Evolutionary conservation across 1,140 invertebrate species (phyloP).

Genomic region (Drosophila orena): DNA sequence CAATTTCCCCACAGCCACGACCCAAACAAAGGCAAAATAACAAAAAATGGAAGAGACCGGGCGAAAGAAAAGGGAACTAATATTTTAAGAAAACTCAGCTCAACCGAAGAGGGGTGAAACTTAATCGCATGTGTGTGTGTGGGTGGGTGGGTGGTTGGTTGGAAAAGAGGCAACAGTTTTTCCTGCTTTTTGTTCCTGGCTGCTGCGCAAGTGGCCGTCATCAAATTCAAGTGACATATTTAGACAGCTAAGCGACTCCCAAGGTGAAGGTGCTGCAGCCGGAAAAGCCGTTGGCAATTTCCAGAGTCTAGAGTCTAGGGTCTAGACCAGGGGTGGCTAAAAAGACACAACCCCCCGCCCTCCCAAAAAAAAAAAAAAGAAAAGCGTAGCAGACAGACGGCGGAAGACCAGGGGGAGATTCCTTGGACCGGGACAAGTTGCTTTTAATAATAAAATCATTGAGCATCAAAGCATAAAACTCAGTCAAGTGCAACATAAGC

Average conservation of each 20-base stretch:
- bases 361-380: background rate
- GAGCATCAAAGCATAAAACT: slow-evolving; percentile 83
- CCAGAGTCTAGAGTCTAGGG: slow-evolving; percentile 59
- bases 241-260: slow-evolving; percentile 83
- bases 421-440: slow-evolving; percentile 69
- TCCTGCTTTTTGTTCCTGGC: slow-evolving; percentile 6
- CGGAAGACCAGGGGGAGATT: slow-evolving; percentile 11
- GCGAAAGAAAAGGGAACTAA: slow-evolving; percentile 62
- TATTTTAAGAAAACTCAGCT: slow-evolving; percentile 78
- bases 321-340: slow-evolving; percentile 47
- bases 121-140: slow-evolving; percentile 55
- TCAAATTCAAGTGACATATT: slow-evolving; percentile 84
- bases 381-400: background rate
- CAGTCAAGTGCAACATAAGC: slow-evolving; percentile 83
- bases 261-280: slow-evolving; percentile 71
- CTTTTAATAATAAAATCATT: slow-evolving; percentile 84
- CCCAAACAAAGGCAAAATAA: slow-evolving; percentile 18
- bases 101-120: slow-evolving; percentile 33
- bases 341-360: slow-evolving; percentile 43
- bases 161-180: slow-evolving; percentile 70
- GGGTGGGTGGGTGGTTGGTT: slow-evolving; percentile 17
- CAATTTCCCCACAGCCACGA: slow-evolving; percentile 64
- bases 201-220: slow-evolving; percentile 72
- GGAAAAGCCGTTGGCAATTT: slow-evolving; percentile 69
- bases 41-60: background rate